Evolutionary conservation across 2,888 invertebrate species (phyloP).

Genomic region (Pyrochroa serraticornis): DNA sequence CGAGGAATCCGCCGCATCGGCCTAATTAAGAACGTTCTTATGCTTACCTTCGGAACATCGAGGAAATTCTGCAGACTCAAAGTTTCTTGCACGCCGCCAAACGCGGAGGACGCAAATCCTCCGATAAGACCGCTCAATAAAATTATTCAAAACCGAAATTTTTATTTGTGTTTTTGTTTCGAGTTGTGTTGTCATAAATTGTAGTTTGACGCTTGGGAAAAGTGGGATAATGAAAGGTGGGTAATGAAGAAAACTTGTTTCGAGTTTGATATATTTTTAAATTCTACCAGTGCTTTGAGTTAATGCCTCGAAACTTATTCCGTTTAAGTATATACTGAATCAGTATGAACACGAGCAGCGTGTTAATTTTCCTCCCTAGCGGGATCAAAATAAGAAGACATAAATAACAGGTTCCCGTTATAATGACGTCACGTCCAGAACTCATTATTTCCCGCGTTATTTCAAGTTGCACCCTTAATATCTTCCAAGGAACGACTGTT

Average conservation of each 20-base stretch:
- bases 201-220: neutral
- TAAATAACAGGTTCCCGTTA: slow-evolving; percentile 59
- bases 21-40: no score
- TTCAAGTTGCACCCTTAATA: slow-evolving; percentile 60
- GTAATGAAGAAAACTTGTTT: slow-evolving; percentile 19
- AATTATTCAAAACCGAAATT: no score
- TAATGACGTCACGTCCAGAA: slow-evolving; percentile 62
- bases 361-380: slow-evolving; percentile 56
- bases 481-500: slow-evolving; percentile 42
- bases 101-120: no score
- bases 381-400: slow-evolving; percentile 58
- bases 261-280: slow-evolving; percentile 26
- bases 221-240: slow-evolving; percentile 1
- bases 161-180: no score
- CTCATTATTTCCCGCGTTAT: slow-evolving; percentile 59
- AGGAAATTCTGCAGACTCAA: no score
- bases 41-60: no score
- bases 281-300: slow-evolving; percentile 35
- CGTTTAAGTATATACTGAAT: slow-evolving; percentile 51
- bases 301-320: slow-evolving; percentile 50
- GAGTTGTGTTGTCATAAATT: no score
- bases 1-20: no score
- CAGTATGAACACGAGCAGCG: slow-evolving; percentile 49
- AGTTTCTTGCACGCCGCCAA: no score
- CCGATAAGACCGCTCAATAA: no score